Base-by-base conservation (phyloP, 2,888 invertebrate genomes). In the Melinaea marsaeus region DNA sequence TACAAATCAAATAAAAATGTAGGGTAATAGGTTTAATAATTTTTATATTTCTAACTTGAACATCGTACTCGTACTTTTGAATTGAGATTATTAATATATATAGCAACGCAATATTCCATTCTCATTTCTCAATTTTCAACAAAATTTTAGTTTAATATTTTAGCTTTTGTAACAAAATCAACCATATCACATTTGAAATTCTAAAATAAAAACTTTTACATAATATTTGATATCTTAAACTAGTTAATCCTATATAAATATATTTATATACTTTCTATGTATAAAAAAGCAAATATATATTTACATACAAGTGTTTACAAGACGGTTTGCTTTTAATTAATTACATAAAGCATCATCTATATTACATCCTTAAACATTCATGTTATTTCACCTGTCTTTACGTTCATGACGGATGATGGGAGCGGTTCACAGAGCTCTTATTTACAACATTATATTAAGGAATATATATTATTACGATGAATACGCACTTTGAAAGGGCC, bases 401-500 rank as follows among this genome's bases (percentile, higher is more conserved):
- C 42, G 0, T 48, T 47, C 48, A 48, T 55, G 60, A 58, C 47
- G 58, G 32, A 58, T 45, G 48, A 64, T 60, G 58, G 55, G 55
- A 13, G 37, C 51, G 42, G 33, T 54, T 57, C 57, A 32, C 35
- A 11, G 55, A 62, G 13, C n/a, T 48, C 13, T 7, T 48, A 22
- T 22, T 32, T 51, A 51, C 51, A 32, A 32, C 22, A 11, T 32
- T 51, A 62, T 58, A 62, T 66, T 54, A 51, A 62, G 55, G 62
- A 60, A 58, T 58, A 58, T 58, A 56, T 64, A 64, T 47, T 34
- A 45, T 51, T 33, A 62, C 37, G 46, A 64, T 58, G 64, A 62
- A 60, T 67, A 60, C 64, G 62, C 62, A 67, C 58, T 66, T 37
- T 64, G 48, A 58, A 67, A 58, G 57, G 60, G 37, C 48, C 56